A percentile compares a stretch with the other conserved stretches of the same genome.
Conservation (phyloP, 2,888 invertebrate genomes). For the Athripsodes cinereus region DNA sequence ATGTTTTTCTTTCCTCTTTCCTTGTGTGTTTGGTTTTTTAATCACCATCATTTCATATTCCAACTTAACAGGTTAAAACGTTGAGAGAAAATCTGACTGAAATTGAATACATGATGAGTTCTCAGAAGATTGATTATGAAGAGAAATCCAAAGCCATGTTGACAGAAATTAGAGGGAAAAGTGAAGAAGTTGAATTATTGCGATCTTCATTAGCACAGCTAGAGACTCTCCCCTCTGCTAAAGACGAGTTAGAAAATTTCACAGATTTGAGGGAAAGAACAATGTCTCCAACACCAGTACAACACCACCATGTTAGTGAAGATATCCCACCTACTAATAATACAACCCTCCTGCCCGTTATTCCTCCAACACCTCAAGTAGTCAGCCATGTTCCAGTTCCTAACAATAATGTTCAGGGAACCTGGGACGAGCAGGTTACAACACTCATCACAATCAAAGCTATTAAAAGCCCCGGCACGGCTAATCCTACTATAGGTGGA, state of each 20-base stretch:
- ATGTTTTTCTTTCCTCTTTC: neutral
- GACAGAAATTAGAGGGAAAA: constrained; percentile 53
- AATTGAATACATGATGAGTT: constrained; percentile 50
- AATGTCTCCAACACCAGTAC: too few relatives aligned
- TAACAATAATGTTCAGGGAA: too few relatives aligned
- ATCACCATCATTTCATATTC: neutral
- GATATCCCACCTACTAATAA: too few relatives aligned
- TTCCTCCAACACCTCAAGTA: too few relatives aligned
- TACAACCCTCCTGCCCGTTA: too few relatives aligned
- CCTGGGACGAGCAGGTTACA: neutral
- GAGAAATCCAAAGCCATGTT: constrained; percentile 53
- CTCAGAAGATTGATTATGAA: constrained; percentile 48
- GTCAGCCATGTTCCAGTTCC: too few relatives aligned
- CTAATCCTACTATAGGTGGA: neutral
- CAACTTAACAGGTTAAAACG: constrained; percentile 46
- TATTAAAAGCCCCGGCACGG: neutral
- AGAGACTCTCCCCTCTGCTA: constrained; percentile 43
- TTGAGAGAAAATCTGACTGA: constrained; percentile 53
- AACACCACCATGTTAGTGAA: too few relatives aligned
- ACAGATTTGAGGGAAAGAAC: neutral
- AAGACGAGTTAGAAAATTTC: constrained; percentile 38
- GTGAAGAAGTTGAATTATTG: constrained; percentile 47
- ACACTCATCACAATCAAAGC: neutral
- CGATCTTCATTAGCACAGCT: constrained; percentile 42
- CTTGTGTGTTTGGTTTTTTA: neutral